phyloP scores from a whole-genome alignment of 2,888 invertebrate genomes.

The Plagodis dolabraria region DNA sequence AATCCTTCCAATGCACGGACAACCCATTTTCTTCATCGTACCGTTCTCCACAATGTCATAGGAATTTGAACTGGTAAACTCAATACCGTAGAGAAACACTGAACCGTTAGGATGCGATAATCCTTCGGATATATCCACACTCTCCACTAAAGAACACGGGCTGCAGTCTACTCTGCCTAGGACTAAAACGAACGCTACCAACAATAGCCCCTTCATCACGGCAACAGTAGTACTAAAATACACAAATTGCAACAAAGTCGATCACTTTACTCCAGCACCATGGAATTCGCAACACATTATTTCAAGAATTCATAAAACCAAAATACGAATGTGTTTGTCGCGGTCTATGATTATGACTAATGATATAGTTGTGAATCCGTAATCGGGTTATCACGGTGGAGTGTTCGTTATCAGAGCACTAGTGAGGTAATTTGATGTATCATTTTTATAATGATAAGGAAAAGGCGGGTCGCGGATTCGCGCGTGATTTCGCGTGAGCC shows the following conservation, averaged over 20 bases:
- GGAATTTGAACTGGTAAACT: conserved; percentile 60
- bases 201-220: conserved; percentile 50
- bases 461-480: conserved; percentile 39
- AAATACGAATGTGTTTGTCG: conserved; percentile 27
- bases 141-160: conserved; percentile 62
- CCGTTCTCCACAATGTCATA: conserved; percentile 56
- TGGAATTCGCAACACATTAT: conserved; percentile 31
- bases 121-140: conserved; percentile 67
- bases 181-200: conserved; percentile 41
- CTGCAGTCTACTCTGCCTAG: conserved; percentile 41
- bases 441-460: conserved; percentile 75
- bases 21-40: conserved; percentile 51
- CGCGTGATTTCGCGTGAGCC: conserved; percentile 37
- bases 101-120: conserved; percentile 56
- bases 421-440: conserved; percentile 76
- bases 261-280: conserved; percentile 18
- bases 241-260: conserved; percentile 18
- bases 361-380: conserved; percentile 39
- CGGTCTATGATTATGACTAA: conserved; percentile 43
- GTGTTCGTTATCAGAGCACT: conserved; percentile 65
- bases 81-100: conserved; percentile 58
- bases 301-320: conserved; percentile 24
- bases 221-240: conserved; percentile 20
- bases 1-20: conserved; percentile 66
- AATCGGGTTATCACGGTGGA: conserved; percentile 60